Base-by-base conservation (phyloP, 2,113 vertebrate genomes). In the Catagonus wagneri region DNA sequence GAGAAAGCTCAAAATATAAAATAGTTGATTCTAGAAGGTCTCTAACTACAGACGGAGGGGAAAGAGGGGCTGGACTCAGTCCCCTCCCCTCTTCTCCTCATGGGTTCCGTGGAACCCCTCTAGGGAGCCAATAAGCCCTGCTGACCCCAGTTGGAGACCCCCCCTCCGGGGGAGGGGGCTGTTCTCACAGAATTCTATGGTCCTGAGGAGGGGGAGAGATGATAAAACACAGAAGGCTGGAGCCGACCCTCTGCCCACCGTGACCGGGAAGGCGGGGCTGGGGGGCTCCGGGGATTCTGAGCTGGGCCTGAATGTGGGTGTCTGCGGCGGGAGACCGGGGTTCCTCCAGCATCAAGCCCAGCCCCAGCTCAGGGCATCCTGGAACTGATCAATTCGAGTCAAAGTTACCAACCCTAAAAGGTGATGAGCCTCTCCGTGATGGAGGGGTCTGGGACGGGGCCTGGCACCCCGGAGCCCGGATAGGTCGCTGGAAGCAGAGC, bases 391-490 rank as follows among this genome's bases (percentile, higher is more conserved):
- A 19, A 2, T 29, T 1, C 13, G 60, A 83, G 58, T 61, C 58
- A 19, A 52, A 72, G 32, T 50, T n/a, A 12, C 0, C 0, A 23
- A 19, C 25, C 34, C 25, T 29, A 72, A 66, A 76, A 22, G n/a
- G 2, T 1, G 7, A 23, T 3, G 69, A 74, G 27, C 36, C 16
- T 44, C 54, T 50, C 50, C 0, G 22, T 12, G 20, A 22, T 14
- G 8, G 6, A 6, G 23, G 19, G 6, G 20, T n/a, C 66, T 72
- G 65, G 84, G 61, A 36, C 32, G 39, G 4, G 65, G 6, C n/a
- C 44, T 0, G 44, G 78, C 58, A 23, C 39, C 72, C 3, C 39
- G 25, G 34, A 66, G 36, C 68, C 36, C 36, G 7, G 78, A 72
- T 29, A 11, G 13, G 10, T 34, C 17, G 1, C 0, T 2, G 27